Base-by-base conservation (phyloP, 2,113 vertebrate species). In the Callithrix jacchus region DNA sequence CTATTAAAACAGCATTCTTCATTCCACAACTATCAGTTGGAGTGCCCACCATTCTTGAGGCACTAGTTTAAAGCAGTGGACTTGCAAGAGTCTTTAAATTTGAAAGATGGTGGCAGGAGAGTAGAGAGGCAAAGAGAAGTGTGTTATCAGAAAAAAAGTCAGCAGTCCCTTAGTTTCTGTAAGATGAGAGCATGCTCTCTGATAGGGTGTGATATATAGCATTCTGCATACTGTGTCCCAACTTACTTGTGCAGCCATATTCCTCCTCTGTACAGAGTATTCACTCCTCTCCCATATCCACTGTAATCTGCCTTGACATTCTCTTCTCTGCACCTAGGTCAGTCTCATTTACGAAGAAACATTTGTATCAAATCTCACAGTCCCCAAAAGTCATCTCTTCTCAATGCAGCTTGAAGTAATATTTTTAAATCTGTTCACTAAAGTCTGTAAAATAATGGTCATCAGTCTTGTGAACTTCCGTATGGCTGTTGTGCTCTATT, bases 161-260 rank as follows among this genome's bases (percentile, higher is more conserved):
- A 6, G 0, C 5, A 56, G 66, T 10, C 58, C 4, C 11, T 12
- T n/a, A 0, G 66, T 77, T 82, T 10, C 80, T n/a, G 0, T 2
- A 8, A 10, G 25, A 35, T 16, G 0, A 20, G 18, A 25, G 0
- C 11, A 4, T 37, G 2, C 1, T 17, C 12, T 42, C 32, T 70
- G 12, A 32, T 21, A 20, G 8, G 7, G 0, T 14, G 21, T n/a
- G 0, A 20, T 6, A 8, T 40, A 1, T 2, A 4, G 12, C 13
- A 17, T 17, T 11, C 21, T n/a, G 18, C 25, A 2, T 1, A 52
- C 12, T n/a, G 27, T 3, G 8, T 9, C 7, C 6, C 2, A 12
- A 2, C 8, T 35, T 56, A 11, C 56, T 5, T 47, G 52, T 42
- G 35, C 70, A 71, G 5, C 0, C 13, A 10, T 1, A 1, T 8